Conservation (phyloP, 23 tunicate species). For the Oikopleura dioica region DNA sequence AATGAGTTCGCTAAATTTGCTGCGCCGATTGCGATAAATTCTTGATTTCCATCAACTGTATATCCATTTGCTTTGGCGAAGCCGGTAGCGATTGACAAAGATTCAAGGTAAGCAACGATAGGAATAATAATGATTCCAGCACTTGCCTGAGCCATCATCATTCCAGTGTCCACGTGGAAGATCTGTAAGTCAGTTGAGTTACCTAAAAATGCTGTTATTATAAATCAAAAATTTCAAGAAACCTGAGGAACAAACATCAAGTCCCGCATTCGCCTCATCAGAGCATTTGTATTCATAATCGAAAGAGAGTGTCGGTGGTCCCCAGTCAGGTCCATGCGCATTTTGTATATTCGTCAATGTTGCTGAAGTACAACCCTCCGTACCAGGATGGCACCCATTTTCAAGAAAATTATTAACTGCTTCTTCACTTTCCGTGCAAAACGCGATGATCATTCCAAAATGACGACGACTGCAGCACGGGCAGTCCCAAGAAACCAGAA, state of each 20-base stretch:
- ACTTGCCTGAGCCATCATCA: too few species aligned
- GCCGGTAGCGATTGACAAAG: neutral
- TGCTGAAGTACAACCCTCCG: neutral
- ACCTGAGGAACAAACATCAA: neutral
- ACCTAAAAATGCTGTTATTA: too few species aligned
- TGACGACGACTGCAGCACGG: too few species aligned
- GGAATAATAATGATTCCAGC: neutral
- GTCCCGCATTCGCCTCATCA: neutral
- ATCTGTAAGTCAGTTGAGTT: too few species aligned
- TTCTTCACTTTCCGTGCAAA: too few species aligned
- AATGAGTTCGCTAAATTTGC: conserved; percentile 33
- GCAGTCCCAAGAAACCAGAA: too few species aligned
- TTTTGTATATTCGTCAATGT: neutral
- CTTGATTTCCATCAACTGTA: conserved; percentile 39
- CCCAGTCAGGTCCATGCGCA: neutral
- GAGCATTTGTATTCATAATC: neutral
- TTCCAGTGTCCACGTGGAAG: too few species aligned
- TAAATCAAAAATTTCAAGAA: too few species aligned
- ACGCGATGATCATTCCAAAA: too few species aligned
- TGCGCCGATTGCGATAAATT: conserved; percentile 36
- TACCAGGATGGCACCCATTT: neutral
- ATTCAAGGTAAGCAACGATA: neutral
- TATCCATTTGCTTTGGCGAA: conserved; percentile 32
- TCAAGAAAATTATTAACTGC: neutral
- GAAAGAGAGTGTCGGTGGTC: neutral